phyloP scores from a whole-genome alignment of 1,140 invertebrate genomes.

The Drosophila fuyamai region DNA sequence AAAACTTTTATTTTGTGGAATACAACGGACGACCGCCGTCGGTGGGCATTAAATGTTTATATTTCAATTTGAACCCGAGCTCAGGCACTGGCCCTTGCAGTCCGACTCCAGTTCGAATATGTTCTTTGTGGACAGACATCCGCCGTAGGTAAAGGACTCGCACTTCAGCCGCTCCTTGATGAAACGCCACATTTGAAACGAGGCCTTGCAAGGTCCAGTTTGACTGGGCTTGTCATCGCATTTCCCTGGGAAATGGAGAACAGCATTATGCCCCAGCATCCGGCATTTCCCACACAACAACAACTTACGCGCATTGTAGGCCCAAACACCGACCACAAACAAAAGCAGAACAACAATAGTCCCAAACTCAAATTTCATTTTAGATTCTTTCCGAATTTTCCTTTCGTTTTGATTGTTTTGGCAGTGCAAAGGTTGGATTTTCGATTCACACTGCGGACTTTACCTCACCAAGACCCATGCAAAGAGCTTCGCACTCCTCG shows the following conservation, averaged over 20 bases:
- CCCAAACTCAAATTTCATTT: conserved; percentile 5
- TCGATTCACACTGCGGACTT: too few species aligned
- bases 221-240: conserved; percentile 37
- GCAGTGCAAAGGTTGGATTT: not conserved
- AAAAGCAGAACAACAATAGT: not conserved
- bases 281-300: too few species aligned
- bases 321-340: not conserved
- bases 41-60: conserved; percentile 15
- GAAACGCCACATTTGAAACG: conserved; percentile 49
- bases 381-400: not conserved
- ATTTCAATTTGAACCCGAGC: not conserved
- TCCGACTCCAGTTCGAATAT: conserved; percentile 39
- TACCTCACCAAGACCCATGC: not conserved
- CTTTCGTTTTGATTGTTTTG: not conserved
- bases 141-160: conserved; percentile 45
- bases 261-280: not conserved
- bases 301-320: conserved; percentile 33
- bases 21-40: not conserved
- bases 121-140: conserved; percentile 41
- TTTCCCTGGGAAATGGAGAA: conserved; percentile 1
- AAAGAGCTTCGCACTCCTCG: not conserved
- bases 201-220: conserved; percentile 44
- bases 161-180: conserved; percentile 14
- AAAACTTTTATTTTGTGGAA: conserved; percentile 31
- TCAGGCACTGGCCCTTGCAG: conserved; percentile 26